Base-by-base conservation (phyloP, 2,888 invertebrate species). In the Drosophila colorata region DNA sequence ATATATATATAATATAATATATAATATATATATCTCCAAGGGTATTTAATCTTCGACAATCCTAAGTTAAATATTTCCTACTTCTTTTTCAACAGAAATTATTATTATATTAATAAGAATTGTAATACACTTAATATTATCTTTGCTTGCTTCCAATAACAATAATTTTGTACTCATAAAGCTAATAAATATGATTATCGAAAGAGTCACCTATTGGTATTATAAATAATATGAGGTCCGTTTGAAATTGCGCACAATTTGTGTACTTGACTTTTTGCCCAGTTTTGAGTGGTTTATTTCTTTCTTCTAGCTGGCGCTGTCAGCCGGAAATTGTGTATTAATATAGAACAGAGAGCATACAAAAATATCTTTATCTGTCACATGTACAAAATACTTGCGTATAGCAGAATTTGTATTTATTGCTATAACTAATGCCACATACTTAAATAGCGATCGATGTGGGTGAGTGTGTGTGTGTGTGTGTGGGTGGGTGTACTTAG, bases 321-420 rank as follows among this genome's bases (percentile, higher is more conserved):
- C 63, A 68, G 69, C 80, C 73, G 87, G 78, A 81, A 81, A 80
- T 80, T 69, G 87, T 80, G 68, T 87, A 80, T 87, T 83, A 84
- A 73, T 80, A 70, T 84, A 81, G 73, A 80, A 69, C 53, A 53
- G 41, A 52, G 25, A 37, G 23, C 33, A 63, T 41, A 68, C 49
- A 75, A 64, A 78, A 68, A 78, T 75, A 78, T 74, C 48, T 78
- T 73, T 78, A 75, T 74, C 78, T 74, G 78, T 67, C 67, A 67
- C 77, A 73, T 68, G 66, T 69, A 78, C 58, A 52, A 41, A 56
- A 64, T 64, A 38, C 53, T 44, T 84, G 40, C 60, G 43, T 64
- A 61, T 58, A 44, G 23, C 37, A 46, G 47, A 55, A 64, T 48
- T 60, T 59, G 55, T 71, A 60, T 76, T 40, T 49, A 20, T 66